Base-by-base conservation (phyloP, 2,888 invertebrate species). In the Euzetes globulus region DNA sequence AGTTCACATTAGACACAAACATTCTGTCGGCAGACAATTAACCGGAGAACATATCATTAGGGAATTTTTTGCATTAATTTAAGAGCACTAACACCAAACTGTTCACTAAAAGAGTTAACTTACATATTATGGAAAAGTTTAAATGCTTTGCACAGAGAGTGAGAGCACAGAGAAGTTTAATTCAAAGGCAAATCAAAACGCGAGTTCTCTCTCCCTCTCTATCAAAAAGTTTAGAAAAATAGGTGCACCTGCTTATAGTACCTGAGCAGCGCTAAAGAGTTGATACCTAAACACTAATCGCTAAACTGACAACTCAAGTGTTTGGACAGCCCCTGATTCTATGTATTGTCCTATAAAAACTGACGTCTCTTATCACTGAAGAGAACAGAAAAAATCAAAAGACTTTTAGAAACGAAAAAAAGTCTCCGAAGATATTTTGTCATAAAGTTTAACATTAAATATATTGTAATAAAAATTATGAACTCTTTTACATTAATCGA, bases 331-430 rank as follows among this genome's bases (percentile, higher is more conserved):
- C 70, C 70, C 45, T 70, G 45, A 70, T 25, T 70, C 27, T 22
- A 65, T 70, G 41, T n/a, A 65, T 65, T 65, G 70, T 70, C 70
- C 70, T 70, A 70, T 70, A 45, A 45, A 58, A 47, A 25, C 47
- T 70, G 25, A 70, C 45, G 22, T 45, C 22, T 19, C 70, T 70
- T 70, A 70, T 70, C 47, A 70, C 27, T 15, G 6, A 41, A n/a
- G 22, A 33, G 27, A 63, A 63, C 25, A n/a, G 17, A 55, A 9
- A 50, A 17, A 41, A 47, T 15, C 5, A 47, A 47, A 50, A 50
- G n/a, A n/a, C 4, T 17, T 5, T 50, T 50, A n/a, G 50, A 50
- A 11, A 5, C 11, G 25, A 55, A 22, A 22, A 25, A 55, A 25
- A 55, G 25, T 50, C 19, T 50, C 50, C 7, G 13, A 33, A 47